Evolutionary conservation across 2,113 vertebrate species (phyloP), one percentile per base, ranked within the genome.

Genomic region (Sturnus vulgaris): DNA sequence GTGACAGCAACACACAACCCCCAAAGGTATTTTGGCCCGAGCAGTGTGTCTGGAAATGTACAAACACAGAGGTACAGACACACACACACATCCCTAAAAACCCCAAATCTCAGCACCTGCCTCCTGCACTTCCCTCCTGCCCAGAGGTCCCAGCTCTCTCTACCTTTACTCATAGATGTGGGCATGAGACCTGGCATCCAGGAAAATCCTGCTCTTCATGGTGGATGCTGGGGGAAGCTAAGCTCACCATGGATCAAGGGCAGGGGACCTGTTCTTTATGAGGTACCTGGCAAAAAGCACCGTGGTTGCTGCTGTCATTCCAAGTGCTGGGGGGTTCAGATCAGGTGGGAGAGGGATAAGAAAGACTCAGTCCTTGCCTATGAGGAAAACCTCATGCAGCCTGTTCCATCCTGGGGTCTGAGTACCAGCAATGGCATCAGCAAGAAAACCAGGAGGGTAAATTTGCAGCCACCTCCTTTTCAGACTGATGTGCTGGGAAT

Each of bases 221-320:
- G 19, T 5, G 39, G 55, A 5, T 2, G 2, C 33, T 1, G 12
- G 46, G 59, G 46, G 49, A 52, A 39, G 23, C 35, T 42, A 15
- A 52, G 28, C 65, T 66, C 68, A 14, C 18, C 31, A 5, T 1
- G 0, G 30, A 15, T 53, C 2, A 9, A 68, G 35, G 70, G 27
- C 5, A 55, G 40, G 52, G 30, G 35, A 11, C 2, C 4, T 0
- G 1, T 30, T 79, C 56, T 42, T 76, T 13, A n/a, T 0, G 57
- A 89, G 37, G 50, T 28, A 79, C 63, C 72, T 42, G 86, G 30
- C 52, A 69, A 46, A 40, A 53, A 73, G 50, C 28, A 4, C 71
- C 15, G 2, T 6, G 42, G 28, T 15, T 76, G 46, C n/a, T 46
- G 2, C 42, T 42, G 49, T 27, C 56, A 33, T 60, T 91, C 60